A percentile compares a stretch with the other conserved stretches of the same genome.
phyloP scores from a whole-genome alignment of 1,140 invertebrate species.

The Augochlora pura region DNA sequence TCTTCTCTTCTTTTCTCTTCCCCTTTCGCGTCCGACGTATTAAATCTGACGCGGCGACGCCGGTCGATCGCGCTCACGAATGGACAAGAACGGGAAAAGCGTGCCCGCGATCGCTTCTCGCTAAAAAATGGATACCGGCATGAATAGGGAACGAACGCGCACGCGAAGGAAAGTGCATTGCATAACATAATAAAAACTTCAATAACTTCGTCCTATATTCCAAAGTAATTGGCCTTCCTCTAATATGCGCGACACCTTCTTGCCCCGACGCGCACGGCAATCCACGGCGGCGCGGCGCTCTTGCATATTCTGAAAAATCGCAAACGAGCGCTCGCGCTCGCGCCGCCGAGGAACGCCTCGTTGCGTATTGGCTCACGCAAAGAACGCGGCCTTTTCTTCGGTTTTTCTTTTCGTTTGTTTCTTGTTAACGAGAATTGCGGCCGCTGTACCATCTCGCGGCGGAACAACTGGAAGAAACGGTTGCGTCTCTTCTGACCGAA shows the following conservation, averaged over 20 bases:
- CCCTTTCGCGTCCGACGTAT: constrained; percentile 21
- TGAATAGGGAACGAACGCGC: constrained; percentile 23
- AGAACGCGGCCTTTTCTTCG: background rate
- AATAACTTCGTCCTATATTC: constrained; percentile 52
- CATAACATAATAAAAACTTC: constrained; percentile 48
- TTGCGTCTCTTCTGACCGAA: too few relatives aligned
- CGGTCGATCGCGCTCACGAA: background rate
- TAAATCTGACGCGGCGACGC: background rate
- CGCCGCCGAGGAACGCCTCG: background rate
- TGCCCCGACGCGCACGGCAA: constrained; percentile 2
- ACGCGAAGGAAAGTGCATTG: constrained; percentile 40
- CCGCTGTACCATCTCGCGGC: too few relatives aligned
- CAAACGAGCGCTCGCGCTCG: too few relatives aligned
- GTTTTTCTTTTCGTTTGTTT: constrained; percentile 1
- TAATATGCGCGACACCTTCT: constrained; percentile 40
- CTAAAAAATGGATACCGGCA: background rate
- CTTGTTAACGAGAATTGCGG: background rate
- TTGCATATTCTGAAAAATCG: constrained; percentile 39
- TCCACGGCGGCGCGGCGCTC: constrained; percentile 10
- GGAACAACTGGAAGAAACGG: too few relatives aligned
- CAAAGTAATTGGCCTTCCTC: constrained; percentile 49
- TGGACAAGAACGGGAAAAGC: background rate
- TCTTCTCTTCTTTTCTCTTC: too few relatives aligned
- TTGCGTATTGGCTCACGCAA: constrained; percentile 8
- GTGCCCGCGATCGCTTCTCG: background rate